phyloP scores from a whole-genome alignment of 2,888 invertebrate species.

The Drosophila melanosoma region DNA sequence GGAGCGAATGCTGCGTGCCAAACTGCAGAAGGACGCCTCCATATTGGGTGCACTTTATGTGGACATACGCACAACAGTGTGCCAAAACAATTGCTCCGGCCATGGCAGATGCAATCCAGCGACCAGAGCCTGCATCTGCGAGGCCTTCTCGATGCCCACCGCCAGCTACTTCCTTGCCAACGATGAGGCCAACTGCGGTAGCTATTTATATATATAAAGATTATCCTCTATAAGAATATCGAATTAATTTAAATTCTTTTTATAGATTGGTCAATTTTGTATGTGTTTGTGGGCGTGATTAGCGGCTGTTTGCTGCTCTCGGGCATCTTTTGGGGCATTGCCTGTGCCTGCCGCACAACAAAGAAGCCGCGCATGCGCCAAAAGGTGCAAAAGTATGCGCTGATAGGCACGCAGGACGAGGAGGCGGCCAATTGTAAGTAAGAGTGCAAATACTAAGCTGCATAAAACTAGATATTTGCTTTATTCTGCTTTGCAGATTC shows the following conservation, averaged over 20 bases:
- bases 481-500: slow-evolving; percentile 59
- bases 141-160: slow-evolving; percentile 98
- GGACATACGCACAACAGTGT: slow-evolving; percentile 92
- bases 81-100: slow-evolving; percentile 96
- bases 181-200: slow-evolving; percentile 93
- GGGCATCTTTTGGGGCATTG: slow-evolving; percentile 88
- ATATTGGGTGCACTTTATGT: slow-evolving; percentile 90
- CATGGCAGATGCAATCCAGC: slow-evolving; percentile 95
- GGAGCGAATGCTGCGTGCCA: slow-evolving; percentile 88
- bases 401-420: slow-evolving; percentile 89
- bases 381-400: slow-evolving; percentile 89
- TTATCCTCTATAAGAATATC: background rate
- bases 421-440: slow-evolving; percentile 85
- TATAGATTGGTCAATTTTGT: slow-evolving; percentile 96
- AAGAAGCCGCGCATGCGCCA: slow-evolving; percentile 86
- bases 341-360: slow-evolving; percentile 87
- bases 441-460: rapidly evolving
- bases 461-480: background rate
- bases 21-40: slow-evolving; percentile 89
- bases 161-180: slow-evolving; percentile 88
- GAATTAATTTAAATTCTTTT: background rate
- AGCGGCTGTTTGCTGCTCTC: slow-evolving; percentile 87
- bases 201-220: slow-evolving; percentile 42
- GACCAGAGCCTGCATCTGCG: slow-evolving; percentile 94
- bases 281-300: slow-evolving; percentile 92